A percentile compares a stretch with the other conserved stretches of the same genome.
Evolutionary conservation across 2,797 vertebrate genomes (phyloP).

Genomic region (Chromis chromis): DNA sequence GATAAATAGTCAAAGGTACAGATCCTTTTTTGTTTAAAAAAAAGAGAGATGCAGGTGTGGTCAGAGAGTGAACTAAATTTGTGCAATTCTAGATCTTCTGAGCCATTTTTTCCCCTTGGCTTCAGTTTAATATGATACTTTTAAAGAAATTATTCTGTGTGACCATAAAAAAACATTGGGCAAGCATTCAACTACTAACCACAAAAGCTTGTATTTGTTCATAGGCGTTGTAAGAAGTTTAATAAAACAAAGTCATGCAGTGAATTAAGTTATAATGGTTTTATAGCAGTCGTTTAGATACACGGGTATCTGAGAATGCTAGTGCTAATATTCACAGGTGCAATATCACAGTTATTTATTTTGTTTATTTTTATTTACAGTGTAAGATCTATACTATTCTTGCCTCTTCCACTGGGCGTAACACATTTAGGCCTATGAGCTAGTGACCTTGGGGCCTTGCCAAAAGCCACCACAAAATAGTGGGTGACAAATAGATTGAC

Average conservation of each 20-base stretch:
- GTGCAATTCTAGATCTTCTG: neutral
- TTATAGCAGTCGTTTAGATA: neutral
- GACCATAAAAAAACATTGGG: neutral
- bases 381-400: slow-evolving; percentile 39
- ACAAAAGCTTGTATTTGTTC: neutral
- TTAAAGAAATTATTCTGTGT: neutral
- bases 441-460: slow-evolving; percentile 70
- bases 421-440: slow-evolving; percentile 80
- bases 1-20: slow-evolving; percentile 38
- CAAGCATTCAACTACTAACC: neutral
- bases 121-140: neutral
- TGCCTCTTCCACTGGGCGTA: slow-evolving; percentile 46
- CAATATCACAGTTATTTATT: slow-evolving; percentile 14
- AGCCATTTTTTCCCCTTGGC: neutral
- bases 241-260: neutral
- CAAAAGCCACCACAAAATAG: slow-evolving; percentile 79
- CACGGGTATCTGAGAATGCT: neutral
- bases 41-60: neutral
- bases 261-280: neutral
- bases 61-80: slow-evolving; percentile 30
- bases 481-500: slow-evolving; percentile 83
- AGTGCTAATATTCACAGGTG: slow-evolving; percentile 5
- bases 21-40: slow-evolving; percentile 25
- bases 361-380: slow-evolving; percentile 62
- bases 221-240: neutral